Evolutionary conservation across 2,113 vertebrate genomes (phyloP).

Genomic region (Athene cunicularia): DNA sequence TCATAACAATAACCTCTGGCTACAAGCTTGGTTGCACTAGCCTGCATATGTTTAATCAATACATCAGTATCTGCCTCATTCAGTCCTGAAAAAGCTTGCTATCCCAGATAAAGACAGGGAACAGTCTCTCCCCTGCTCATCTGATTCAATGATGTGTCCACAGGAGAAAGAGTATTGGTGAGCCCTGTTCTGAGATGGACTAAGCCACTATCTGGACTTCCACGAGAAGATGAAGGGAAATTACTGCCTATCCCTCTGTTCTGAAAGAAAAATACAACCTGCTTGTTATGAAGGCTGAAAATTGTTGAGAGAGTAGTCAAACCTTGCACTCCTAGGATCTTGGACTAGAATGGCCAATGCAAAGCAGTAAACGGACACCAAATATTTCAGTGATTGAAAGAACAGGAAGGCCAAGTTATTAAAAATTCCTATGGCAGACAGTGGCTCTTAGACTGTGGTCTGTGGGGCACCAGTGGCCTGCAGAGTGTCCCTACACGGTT

Average conservation of each 20-base stretch:
- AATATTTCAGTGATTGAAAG: slow-evolving; percentile 42
- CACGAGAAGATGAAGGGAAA: slow-evolving; percentile 12
- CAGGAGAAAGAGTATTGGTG: slow-evolving; percentile 3
- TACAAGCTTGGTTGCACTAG: rapidly evolving
- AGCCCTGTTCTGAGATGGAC: background rate
- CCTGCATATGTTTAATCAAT: background rate
- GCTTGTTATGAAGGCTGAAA: background rate
- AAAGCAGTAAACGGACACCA: slow-evolving; percentile 32
- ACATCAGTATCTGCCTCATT: background rate
- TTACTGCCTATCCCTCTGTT: background rate
- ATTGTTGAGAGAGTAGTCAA: background rate
- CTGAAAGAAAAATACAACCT: background rate
- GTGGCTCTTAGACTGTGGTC: background rate
- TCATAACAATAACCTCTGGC: background rate
- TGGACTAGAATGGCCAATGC: slow-evolving; percentile 8
- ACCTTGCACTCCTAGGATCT: background rate
- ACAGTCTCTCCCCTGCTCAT: background rate
- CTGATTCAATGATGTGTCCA: background rate
- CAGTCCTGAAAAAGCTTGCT: background rate
- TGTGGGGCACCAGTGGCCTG: background rate
- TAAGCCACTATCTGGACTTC: slow-evolving; percentile 20
- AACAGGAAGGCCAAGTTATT: background rate
- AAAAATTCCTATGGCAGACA: slow-evolving; percentile 2
- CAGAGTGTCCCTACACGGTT: background rate
- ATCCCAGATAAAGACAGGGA: background rate